Evolutionary conservation across 2,797 vertebrate genomes (phyloP).

Genomic region (Poeciliopsis gracilis): DNA sequence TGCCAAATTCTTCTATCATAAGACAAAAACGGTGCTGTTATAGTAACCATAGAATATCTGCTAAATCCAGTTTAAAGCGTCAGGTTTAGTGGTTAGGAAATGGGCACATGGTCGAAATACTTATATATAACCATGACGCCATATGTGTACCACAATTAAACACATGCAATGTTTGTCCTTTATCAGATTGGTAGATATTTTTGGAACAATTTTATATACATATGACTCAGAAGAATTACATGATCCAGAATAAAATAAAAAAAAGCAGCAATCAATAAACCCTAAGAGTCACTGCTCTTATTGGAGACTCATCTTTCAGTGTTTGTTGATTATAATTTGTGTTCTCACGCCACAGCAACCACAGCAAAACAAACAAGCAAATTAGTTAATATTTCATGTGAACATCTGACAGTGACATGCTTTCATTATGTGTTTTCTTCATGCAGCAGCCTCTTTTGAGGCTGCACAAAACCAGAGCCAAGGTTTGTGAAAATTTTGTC

Average conservation of each 20-base stretch:
- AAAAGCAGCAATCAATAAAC: not conserved
- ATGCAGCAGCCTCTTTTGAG: constrained; percentile 47
- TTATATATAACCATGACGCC: not conserved
- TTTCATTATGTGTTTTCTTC: constrained; percentile 57
- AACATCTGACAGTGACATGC: constrained; percentile 56
- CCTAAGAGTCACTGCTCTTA: constrained; percentile 15
- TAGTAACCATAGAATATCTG: not conserved
- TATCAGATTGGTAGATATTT: not conserved
- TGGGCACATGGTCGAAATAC: not conserved
- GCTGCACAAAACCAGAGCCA: constrained; percentile 30
- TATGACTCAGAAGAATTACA: not conserved
- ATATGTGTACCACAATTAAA: not conserved
- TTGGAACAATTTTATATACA: not conserved
- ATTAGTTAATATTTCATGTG: constrained; percentile 54
- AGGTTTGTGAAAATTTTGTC: constrained; percentile 38
- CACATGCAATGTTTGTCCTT: not conserved
- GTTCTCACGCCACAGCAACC: constrained; percentile 47
- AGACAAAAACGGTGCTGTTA: not conserved
- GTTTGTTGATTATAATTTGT: constrained; percentile 32
- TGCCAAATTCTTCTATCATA: not conserved
- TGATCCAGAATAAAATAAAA: not conserved
- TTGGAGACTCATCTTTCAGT: constrained; percentile 13
- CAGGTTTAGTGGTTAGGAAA: not conserved
- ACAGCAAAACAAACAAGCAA: constrained; percentile 51
- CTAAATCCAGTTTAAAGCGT: not conserved